Evolutionary conservation across 1,140 invertebrate species (phyloP), one percentile per base, ranked within the genome.

Genomic region (Papilio dardanus): DNA sequence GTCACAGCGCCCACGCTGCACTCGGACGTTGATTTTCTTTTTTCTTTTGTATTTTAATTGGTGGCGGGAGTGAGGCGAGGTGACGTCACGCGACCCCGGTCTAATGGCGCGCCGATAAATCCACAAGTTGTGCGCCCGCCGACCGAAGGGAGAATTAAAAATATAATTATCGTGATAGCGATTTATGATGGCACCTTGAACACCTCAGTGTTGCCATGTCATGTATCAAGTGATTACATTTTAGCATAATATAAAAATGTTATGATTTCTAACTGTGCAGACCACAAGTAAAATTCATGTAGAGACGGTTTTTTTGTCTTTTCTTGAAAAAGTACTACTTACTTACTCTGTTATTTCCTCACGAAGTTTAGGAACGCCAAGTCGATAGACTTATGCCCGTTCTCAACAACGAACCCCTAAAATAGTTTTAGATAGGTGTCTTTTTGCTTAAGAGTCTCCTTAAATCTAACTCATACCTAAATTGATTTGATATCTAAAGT

Each of bases 141-240:
- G 24, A 40, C 37, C 7, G 19, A 24, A 24, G 14, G 14, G 24
- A 24, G 74, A 76, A 78, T 79, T 79, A 79, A 79, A 79, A 79
- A 79, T 76, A 79, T 79, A 71, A 76, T 50, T 16, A 74, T 46
- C 62, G n/a, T 74, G 42, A 77, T 74, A 66, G 33, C 73, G 67
- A 77, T 77, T 37, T 68, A 69, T 69, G 67, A 16, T 21, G 1
- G 6, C 40, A 24, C 24, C 54, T 62, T 62, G 69, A 50, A 71
- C 42, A 71, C 37, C 40, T 31, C 40, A 28, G 6, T 42, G 67
- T 37, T 69, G 2, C 7, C 10, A 6, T 3, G 30, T n/a, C 67
- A n/a, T 31, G 30, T n/a, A 16, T 31, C 30, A n/a, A 35, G n/a
- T 66, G 65, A 19, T 62, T 62, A 31, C 10, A 7, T 54, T 54